Evolutionary conservation across 2,797 vertebrate species (phyloP).

Genomic region (Pangasius macronema): DNA sequence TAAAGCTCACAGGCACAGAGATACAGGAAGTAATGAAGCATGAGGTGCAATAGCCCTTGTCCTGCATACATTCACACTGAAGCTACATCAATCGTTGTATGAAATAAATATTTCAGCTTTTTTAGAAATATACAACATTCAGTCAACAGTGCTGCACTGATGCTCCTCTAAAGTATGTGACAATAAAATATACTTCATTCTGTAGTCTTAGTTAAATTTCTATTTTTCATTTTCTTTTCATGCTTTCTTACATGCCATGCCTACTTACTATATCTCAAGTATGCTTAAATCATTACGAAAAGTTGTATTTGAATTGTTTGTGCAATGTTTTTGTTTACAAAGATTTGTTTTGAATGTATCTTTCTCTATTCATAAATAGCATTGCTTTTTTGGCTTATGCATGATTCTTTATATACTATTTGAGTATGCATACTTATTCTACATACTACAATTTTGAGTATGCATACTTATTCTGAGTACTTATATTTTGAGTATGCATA

Average conservation of each 20-base stretch:
- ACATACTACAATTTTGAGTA: background rate
- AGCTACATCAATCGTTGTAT: background rate
- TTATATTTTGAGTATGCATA: background rate
- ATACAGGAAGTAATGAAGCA: background rate
- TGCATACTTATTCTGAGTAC: background rate
- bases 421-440: background rate
- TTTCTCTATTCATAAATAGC: background rate
- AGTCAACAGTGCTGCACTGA: background rate
- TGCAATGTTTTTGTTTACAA: background rate
- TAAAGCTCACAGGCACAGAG: constrained; percentile 2
- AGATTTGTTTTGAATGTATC: background rate
- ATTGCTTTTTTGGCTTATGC: background rate
- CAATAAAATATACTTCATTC: background rate
- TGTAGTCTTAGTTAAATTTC: background rate
- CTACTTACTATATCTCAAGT: background rate
- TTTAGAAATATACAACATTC: background rate
- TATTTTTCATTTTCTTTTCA: background rate
- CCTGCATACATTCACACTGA: too few species aligned
- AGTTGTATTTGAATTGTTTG: background rate
- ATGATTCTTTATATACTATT: background rate
- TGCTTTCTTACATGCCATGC: background rate
- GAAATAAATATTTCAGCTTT: background rate
- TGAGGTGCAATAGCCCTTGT: background rate
- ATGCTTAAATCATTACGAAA: background rate
- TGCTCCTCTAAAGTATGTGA: background rate